Conservation (phyloP, 2,797 vertebrate species). For the Anguilla megastoma region DNA sequence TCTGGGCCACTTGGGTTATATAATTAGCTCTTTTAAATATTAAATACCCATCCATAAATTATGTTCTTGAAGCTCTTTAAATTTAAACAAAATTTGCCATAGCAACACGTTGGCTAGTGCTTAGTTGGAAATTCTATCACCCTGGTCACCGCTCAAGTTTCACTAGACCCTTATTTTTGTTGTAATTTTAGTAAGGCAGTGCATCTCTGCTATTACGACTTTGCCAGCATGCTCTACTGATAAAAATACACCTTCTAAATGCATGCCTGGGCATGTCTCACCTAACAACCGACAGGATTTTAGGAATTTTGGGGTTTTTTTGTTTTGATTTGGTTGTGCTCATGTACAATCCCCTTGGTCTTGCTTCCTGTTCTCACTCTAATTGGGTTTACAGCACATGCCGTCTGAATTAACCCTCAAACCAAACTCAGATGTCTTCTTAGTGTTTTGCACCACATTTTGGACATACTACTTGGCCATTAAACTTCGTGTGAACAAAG, state of each 20-base stretch:
- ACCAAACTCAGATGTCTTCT: neutral
- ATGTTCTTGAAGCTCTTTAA: conserved; percentile 9
- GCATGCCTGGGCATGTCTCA: conserved; percentile 58
- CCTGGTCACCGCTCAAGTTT: conserved; percentile 55
- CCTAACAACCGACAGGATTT: neutral
- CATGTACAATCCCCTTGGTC: neutral
- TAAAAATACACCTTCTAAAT: conserved; percentile 66
- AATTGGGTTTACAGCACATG: conserved; percentile 31
- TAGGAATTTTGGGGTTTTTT: neutral
- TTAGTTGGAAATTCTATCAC: conserved; percentile 34
- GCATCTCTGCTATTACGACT: conserved; percentile 58
- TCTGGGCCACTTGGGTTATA: too few relatives aligned
- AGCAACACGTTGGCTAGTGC: conserved; percentile 2
- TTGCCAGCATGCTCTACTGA: conserved; percentile 57
- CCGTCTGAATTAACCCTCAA: neutral
- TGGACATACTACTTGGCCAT: neutral
- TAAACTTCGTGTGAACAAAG: neutral
- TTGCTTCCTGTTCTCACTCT: conserved; percentile 47
- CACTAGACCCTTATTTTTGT: conserved; percentile 56
- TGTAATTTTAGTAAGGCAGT: conserved; percentile 60
- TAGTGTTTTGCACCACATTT: neutral
- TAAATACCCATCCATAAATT: neutral
- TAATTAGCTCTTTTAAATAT: neutral
- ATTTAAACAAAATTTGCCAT: conserved; percentile 11
- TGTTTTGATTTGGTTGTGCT: conserved; percentile 14